phyloP scores from a whole-genome alignment of 1,140 invertebrate genomes.

The Rhynchophorus ferrugineus region DNA sequence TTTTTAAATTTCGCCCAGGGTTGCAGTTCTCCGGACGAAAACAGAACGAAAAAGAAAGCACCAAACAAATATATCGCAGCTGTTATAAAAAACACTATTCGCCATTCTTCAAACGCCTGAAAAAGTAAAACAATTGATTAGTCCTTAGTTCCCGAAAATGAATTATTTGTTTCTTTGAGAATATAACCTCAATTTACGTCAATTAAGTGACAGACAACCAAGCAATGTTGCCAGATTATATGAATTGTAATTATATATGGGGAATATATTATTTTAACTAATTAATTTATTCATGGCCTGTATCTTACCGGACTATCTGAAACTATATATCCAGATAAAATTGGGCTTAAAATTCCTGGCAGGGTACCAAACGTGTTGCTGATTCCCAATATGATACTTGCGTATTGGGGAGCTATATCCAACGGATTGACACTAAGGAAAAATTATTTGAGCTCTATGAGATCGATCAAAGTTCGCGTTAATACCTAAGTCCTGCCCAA shows the following conservation, averaged over 20 bases:
- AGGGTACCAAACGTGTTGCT: constrained; percentile 83
- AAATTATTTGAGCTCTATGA: neutral
- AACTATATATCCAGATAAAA: constrained; percentile 70
- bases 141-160: too few relatives aligned
- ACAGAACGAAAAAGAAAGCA: constrained; percentile 66
- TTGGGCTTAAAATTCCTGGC: constrained; percentile 78
- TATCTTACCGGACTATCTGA: constrained; percentile 54
- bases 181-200: too few relatives aligned
- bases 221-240: too few relatives aligned
- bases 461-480: neutral
- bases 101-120: constrained; percentile 70
- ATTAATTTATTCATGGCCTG: constrained; percentile 44
- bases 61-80: constrained; percentile 70
- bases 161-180: too few relatives aligned
- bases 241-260: too few relatives aligned
- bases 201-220: too few relatives aligned
- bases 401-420: constrained; percentile 77
- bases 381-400: constrained; percentile 76
- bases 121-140: constrained; percentile 30
- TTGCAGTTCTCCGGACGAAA: constrained; percentile 72
- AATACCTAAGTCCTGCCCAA: constrained; percentile 77
- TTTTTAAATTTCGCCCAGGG: constrained; percentile 52
- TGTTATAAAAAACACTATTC: constrained; percentile 74
- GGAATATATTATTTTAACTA: too few relatives aligned
- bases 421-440: constrained; percentile 70